Conservation (phyloP, 2,888 invertebrate genomes). For the Thecocarcelia acutangulata region DNA sequence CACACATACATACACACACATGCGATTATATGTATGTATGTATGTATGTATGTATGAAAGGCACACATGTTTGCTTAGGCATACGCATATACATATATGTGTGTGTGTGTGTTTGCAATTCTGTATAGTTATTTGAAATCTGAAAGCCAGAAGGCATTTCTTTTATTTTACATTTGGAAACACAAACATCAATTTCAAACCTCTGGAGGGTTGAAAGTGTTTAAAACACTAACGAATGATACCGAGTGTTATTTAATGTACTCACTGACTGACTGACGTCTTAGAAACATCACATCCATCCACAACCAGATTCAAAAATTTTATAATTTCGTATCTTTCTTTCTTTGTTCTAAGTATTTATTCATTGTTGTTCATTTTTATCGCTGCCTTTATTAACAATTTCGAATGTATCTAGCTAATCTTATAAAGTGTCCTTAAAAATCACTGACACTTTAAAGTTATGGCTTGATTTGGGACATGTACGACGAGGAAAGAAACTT, state of each 20-base stretch:
- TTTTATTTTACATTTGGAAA: background rate
- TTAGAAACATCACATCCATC: background rate
- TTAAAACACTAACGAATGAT: slow-evolving; percentile 21
- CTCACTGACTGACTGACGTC: too few species aligned
- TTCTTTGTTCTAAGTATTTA: slow-evolving; percentile 23
- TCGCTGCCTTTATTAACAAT: slow-evolving; percentile 44
- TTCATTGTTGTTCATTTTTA: slow-evolving; percentile 26
- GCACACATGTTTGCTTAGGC: background rate
- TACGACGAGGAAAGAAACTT: slow-evolving; percentile 3
- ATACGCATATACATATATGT: background rate
- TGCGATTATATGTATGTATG: too few species aligned
- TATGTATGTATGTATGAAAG: background rate
- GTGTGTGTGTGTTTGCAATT: background rate
- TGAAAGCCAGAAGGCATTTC: slow-evolving; percentile 41
- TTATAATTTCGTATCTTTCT: background rate
- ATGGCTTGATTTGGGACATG: background rate
- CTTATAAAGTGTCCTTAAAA: slow-evolving; percentile 42
- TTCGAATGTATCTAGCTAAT: slow-evolving; percentile 33
- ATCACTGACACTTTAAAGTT: slow-evolving; percentile 44
- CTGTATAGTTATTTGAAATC: slow-evolving; percentile 21
- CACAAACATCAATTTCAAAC: slow-evolving; percentile 28
- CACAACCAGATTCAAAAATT: too few species aligned
- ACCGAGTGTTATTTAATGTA: slow-evolving; percentile 36
- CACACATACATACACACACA: too few species aligned
- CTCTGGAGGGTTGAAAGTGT: slow-evolving; percentile 27